phyloP scores from a whole-genome alignment of 2,797 vertebrate genomes.

The Rhinoraja longicauda region DNA sequence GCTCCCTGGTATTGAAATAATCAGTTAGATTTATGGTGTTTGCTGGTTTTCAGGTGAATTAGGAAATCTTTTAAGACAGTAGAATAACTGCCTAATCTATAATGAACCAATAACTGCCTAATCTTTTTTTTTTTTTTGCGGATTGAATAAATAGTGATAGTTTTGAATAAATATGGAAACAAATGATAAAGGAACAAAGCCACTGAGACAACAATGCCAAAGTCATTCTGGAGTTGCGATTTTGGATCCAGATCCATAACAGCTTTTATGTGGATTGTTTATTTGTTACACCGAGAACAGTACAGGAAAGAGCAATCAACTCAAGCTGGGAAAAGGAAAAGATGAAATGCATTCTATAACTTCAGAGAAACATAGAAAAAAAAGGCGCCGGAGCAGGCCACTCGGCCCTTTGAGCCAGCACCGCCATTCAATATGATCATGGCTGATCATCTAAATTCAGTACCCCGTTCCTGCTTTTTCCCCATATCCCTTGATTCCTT shows the following conservation, averaged over 20 bases:
- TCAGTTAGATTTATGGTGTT: neutral
- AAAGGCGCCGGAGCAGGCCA: too few relatives aligned
- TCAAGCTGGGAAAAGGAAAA: neutral
- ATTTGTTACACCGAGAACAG: neutral
- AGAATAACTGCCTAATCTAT: too few relatives aligned
- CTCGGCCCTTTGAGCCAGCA: too few relatives aligned
- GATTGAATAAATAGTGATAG: neutral
- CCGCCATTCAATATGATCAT: too few relatives aligned
- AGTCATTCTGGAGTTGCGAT: neutral
- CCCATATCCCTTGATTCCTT: too few relatives aligned
- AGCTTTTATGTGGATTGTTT: neutral
- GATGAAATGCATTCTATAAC: neutral
- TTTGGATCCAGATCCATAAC: neutral
- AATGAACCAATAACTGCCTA: neutral
- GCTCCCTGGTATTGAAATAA: neutral
- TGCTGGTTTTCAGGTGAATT: neutral
- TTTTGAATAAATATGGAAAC: neutral
- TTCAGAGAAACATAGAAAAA: neutral
- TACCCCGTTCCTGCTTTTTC: too few relatives aligned
- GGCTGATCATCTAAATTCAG: too few relatives aligned
- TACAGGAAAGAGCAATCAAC: neutral
- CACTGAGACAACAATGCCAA: neutral
- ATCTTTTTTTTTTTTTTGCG: neutral
- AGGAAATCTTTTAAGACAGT: neutral
- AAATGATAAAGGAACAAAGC: neutral